Percentiles rank a stretch among this genome's conserved stretches.
Conservation (phyloP, 2,797 vertebrate genomes). For the Threskiornis aethiopicus region DNA sequence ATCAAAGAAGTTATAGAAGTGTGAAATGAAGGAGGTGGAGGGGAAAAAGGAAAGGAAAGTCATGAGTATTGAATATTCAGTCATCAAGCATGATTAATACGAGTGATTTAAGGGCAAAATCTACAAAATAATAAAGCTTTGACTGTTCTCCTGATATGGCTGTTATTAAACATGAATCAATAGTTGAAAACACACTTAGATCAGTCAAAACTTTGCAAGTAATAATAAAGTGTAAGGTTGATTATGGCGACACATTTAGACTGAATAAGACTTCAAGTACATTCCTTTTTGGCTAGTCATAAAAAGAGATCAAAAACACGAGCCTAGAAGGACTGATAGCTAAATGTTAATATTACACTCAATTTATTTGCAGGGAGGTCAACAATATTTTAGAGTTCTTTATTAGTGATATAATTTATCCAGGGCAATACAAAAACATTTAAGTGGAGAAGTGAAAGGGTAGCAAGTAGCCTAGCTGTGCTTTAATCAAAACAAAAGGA, state of each 20-base stretch:
- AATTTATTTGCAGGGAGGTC: slow-evolving; percentile 2
- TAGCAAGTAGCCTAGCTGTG: not conserved
- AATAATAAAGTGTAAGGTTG: slow-evolving; percentile 20
- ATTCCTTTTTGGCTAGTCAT: slow-evolving; percentile 40
- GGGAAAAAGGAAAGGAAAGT: not conserved
- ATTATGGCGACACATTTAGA: slow-evolving; percentile 25
- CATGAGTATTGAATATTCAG: slow-evolving; percentile 39
- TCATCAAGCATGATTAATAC: slow-evolving; percentile 48
- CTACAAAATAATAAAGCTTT: slow-evolving; percentile 54
- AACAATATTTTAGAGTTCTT: slow-evolving; percentile 27
- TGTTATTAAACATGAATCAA: slow-evolving; percentile 58
- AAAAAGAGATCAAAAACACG: slow-evolving; percentile 28
- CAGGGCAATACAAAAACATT: not conserved
- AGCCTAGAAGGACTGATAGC: not conserved
- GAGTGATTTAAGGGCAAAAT: slow-evolving; percentile 43
- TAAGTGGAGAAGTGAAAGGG: not conserved
- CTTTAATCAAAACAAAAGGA: not conserved
- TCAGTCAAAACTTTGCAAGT: slow-evolving; percentile 52
- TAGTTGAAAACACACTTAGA: slow-evolving; percentile 29
- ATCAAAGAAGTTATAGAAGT: slow-evolving; percentile 31
- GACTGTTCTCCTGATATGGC: slow-evolving; percentile 6
- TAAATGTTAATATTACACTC: slow-evolving; percentile 20
- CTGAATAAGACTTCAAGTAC: slow-evolving; percentile 35
- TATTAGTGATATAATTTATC: slow-evolving; percentile 17
- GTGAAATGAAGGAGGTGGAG: slow-evolving; percentile 16